phyloP scores from a whole-genome alignment of 2,888 invertebrate species.

The Euzetes globulus region DNA sequence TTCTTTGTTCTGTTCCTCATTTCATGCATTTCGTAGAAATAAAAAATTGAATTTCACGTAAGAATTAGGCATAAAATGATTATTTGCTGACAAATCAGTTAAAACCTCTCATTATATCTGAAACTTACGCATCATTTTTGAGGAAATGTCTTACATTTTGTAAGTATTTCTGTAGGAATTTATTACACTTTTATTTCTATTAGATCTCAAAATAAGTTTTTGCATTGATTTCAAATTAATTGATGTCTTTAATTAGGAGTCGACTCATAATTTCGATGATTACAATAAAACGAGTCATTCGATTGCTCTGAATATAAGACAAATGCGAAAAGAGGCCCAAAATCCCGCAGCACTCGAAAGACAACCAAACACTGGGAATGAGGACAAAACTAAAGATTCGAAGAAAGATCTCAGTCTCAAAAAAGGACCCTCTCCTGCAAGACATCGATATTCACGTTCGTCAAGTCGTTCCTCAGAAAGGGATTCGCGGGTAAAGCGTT shows the following conservation, averaged over 20 bases:
- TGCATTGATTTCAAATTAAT: background rate
- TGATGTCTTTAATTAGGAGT: background rate
- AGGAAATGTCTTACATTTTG: slow-evolving; percentile 11
- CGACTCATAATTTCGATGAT: background rate
- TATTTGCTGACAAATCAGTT: background rate
- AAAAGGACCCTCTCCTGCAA: background rate
- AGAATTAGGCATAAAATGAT: slow-evolving; percentile 9
- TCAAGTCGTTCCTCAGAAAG: background rate
- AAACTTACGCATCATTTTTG: slow-evolving; percentile 10
- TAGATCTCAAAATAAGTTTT: background rate
- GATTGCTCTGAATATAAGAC: background rate
- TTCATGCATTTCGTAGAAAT: slow-evolving; percentile 7
- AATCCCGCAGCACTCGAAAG: background rate
- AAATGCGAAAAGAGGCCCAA: slow-evolving; percentile 3
- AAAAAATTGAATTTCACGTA: slow-evolving; percentile 8
- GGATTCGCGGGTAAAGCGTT: background rate
- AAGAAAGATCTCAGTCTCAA: background rate
- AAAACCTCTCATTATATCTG: background rate
- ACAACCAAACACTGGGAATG: background rate
- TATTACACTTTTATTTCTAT: background rate
- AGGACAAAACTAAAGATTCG: background rate
- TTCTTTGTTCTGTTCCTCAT: background rate
- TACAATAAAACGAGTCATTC: background rate
- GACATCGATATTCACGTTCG: background rate
- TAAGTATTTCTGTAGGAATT: slow-evolving; percentile 4